Conservation (phyloP, 1,140 invertebrate species). For the Drosophila willistoni region DNA sequence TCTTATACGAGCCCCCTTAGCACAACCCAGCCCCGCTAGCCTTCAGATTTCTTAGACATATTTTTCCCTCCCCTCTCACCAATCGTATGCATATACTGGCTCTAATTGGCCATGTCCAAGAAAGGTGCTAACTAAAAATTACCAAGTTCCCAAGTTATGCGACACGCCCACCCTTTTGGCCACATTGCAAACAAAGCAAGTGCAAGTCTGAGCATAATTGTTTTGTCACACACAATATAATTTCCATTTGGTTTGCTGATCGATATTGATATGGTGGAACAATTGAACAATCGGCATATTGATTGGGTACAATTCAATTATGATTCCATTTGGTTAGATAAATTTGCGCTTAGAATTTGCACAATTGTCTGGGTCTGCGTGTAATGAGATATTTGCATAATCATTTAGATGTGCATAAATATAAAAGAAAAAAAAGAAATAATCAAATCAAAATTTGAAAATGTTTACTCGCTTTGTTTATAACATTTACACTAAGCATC, state of each 20-base stretch:
- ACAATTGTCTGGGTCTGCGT: constrained; percentile 26
- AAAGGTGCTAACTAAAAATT: constrained; percentile 6
- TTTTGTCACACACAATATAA: constrained; percentile 38
- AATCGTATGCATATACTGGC: background rate
- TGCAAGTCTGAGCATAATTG: background rate
- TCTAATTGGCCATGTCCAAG: background rate
- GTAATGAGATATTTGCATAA: constrained; percentile 49
- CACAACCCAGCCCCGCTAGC: background rate
- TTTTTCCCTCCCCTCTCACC: too few species aligned
- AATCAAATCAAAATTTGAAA: background rate
- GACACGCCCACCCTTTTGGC: constrained; percentile 33
- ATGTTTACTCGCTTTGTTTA: constrained; percentile 7
- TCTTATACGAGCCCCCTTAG: background rate
- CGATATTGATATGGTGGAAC: constrained; percentile 38
- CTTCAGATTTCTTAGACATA: background rate
- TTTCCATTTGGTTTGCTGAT: constrained; percentile 39
- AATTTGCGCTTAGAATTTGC: constrained; percentile 48
- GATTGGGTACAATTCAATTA: constrained; percentile 57
- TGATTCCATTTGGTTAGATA: constrained; percentile 30
- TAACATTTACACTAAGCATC: constrained; percentile 41
- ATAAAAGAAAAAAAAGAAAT: background rate
- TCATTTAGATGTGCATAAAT: constrained; percentile 49
- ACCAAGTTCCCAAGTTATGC: background rate
- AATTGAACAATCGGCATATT: constrained; percentile 36
- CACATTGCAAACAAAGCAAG: background rate